Conservation (phyloP, 1,140 invertebrate species). For the Drosophila funebris region DNA sequence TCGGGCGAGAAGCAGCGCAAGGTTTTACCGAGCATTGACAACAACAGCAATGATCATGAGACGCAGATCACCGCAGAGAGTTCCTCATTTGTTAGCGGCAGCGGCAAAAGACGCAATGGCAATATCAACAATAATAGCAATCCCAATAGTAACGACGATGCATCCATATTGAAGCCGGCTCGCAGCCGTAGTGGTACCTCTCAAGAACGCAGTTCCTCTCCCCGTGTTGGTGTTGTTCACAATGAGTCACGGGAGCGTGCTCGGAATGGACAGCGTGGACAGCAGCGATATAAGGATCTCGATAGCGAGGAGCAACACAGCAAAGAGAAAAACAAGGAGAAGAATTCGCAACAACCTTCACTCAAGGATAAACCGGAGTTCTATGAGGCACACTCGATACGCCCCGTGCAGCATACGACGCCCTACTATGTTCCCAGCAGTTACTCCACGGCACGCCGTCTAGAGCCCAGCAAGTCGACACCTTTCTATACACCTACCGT, state of each 20-base stretch:
- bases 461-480: slow-evolving; percentile 75
- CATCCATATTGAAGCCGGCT: slow-evolving; percentile 40
- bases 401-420: slow-evolving; percentile 57
- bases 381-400: slow-evolving; percentile 58
- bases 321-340: slow-evolving; percentile 49
- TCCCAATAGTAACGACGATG: slow-evolving; percentile 46
- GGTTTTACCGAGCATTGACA: slow-evolving; percentile 67
- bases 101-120: slow-evolving; percentile 70
- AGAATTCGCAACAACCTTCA: background rate
- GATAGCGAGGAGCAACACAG: slow-evolving; percentile 63
- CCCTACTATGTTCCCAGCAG: slow-evolving; percentile 53
- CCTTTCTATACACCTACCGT: slow-evolving; percentile 83
- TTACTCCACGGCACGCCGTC: slow-evolving; percentile 60
- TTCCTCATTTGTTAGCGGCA: slow-evolving; percentile 88
- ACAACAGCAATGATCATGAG: slow-evolving; percentile 84
- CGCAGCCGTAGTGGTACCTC: slow-evolving; percentile 43
- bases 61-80: slow-evolving; percentile 90
- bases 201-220: slow-evolving; percentile 41
- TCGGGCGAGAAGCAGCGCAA: slow-evolving; percentile 78
- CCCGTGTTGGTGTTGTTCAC: background rate
- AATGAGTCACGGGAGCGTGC: slow-evolving; percentile 58
- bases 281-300: slow-evolving; percentile 66
- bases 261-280: slow-evolving; percentile 65
- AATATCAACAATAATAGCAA: slow-evolving; percentile 33
- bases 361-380: slow-evolving; percentile 59